Evolutionary conservation across 2,797 vertebrate genomes (phyloP).

Genomic region (Neosilurus mollespiculum): DNA sequence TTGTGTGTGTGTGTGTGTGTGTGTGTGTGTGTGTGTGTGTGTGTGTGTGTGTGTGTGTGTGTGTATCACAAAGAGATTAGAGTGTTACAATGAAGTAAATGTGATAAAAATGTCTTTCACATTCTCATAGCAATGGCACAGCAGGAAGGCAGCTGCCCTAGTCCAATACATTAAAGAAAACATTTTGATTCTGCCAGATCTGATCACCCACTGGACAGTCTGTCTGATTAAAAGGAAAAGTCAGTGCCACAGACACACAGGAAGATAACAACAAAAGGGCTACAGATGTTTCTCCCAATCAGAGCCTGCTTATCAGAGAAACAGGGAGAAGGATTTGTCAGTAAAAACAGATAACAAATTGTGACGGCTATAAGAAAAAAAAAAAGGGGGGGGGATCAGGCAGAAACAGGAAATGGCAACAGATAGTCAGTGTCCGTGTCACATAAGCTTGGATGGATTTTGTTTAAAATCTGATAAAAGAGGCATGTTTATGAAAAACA

Average conservation of each 20-base stretch:
- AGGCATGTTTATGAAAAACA: conserved; percentile 18
- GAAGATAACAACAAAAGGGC: background rate
- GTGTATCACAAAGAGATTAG: no score
- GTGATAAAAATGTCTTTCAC: conserved; percentile 12
- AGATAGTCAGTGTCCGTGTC: conserved; percentile 19
- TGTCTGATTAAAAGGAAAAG: conserved; percentile 18
- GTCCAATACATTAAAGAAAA: conserved; percentile 42
- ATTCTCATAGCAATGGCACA: background rate
- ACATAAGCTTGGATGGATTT: conserved; percentile 43
- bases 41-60: background rate
- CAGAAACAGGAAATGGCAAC: conserved; percentile 40
- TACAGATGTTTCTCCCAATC: conserved; percentile 36
- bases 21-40: background rate
- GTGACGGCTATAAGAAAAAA: conserved; percentile 2
- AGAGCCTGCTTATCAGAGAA: conserved; percentile 38
- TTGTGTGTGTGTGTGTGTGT: background rate
- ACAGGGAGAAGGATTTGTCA: conserved; percentile 15
- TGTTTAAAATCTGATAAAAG: conserved; percentile 29
- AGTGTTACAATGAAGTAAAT: background rate
- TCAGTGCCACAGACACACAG: conserved; percentile 1
- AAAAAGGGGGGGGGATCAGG: background rate
- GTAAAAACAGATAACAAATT: conserved; percentile 39
- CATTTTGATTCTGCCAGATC: conserved; percentile 22
- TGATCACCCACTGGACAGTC: conserved; percentile 35
- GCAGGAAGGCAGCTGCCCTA: conserved; percentile 11